Evolutionary conservation across 2,797 vertebrate species (phyloP), one percentile per base, ranked within the genome.

Genomic region (Enteromius mattozi): DNA sequence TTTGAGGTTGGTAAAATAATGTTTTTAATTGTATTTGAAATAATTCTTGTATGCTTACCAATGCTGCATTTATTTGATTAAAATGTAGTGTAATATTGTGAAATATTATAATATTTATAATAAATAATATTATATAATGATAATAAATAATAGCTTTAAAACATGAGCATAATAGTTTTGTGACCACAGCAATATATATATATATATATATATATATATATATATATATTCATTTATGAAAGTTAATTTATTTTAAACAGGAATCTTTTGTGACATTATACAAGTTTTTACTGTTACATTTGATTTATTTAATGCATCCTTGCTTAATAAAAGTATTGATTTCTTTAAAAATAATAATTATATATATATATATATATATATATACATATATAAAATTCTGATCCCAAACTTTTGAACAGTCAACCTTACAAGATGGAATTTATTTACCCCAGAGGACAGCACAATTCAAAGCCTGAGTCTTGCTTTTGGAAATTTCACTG

Each of bases 351-450:
- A 24, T 42, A 42, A 42, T 10, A 10, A 42, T 27, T 27, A 27
- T 27, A 27, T 27, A 27, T 27, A 27, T 27, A 27, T 27, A 27
- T 27, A n/a, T n/a, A n/a, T n/a, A n/a, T n/a, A n/a, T 27, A 27
- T 27, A 27, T 27, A 27, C 2, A 27, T 27, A 27, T 27, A 27
- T 27, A 27, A 1, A 27, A 27, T 12, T 6, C 2, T 3, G 42
- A 72, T 14, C 27, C 4, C 27, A 47, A 9, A 27, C 3, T 4
- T 49, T 74, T 75, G 19, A 75, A 19, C 17, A 33, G 49, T 56
- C 90, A 85, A 91, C 86, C 81, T 89, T 88, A 69, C 86, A 89
- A 40, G 85, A 83, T 85, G 87, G 86, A 9, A 87, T 54, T 61
- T 77, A 89, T 79, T 89, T 21, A 30, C 81, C 84, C 86, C 65